Conservation (phyloP, 2,797 vertebrate genomes). For the Ibycter americanus region DNA sequence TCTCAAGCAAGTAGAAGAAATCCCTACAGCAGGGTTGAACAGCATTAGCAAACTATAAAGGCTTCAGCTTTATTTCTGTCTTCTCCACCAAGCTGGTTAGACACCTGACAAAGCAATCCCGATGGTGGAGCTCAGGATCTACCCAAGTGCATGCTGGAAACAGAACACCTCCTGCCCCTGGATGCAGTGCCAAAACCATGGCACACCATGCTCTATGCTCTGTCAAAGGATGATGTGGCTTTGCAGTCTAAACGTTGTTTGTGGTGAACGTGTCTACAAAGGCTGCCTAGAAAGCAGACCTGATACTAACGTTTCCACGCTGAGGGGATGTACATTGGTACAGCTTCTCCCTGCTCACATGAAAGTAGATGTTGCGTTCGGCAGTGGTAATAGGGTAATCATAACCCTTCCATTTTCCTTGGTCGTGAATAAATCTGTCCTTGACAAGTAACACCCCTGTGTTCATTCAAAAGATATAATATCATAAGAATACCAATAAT, state of each 20-base stretch:
- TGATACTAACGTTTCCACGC: background rate
- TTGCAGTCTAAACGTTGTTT: background rate
- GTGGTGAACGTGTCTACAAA: background rate
- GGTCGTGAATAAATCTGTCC: background rate
- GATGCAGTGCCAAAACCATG: background rate
- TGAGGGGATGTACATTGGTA: background rate
- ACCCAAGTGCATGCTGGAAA: background rate
- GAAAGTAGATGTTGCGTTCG: background rate
- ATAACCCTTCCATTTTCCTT: background rate
- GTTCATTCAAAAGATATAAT: background rate
- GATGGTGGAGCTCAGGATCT: background rate
- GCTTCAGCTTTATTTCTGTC: background rate
- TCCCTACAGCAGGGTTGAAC: background rate
- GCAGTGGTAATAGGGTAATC: background rate
- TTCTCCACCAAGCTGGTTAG: background rate
- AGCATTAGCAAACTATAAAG: background rate
- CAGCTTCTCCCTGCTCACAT: background rate
- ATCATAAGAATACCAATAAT: background rate
- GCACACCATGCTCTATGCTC: fast-evolving
- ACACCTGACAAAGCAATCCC: background rate
- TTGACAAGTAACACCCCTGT: background rate
- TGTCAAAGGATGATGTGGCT: background rate
- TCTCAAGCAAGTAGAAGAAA: background rate
- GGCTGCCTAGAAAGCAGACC: background rate
- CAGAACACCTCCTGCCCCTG: background rate